phyloP scores from a whole-genome alignment of 2,113 vertebrate genomes.

The Poecilia latipinna region DNA sequence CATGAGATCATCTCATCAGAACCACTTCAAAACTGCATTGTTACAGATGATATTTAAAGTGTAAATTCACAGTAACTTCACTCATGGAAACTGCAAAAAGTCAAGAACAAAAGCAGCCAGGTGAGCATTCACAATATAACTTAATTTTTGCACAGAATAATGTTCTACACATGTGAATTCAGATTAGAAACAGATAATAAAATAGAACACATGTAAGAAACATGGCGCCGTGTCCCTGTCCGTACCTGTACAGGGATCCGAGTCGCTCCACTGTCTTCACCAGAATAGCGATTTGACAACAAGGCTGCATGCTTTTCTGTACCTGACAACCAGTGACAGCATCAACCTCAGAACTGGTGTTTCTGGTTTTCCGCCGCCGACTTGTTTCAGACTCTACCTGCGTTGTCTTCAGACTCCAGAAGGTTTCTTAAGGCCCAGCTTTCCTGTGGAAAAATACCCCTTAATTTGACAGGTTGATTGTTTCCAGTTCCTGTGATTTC shows the following conservation, averaged over 20 bases:
- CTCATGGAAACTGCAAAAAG: neutral
- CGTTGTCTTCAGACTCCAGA: neutral
- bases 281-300: neutral
- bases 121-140: neutral
- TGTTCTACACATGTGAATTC: neutral
- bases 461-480: neutral
- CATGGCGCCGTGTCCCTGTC: neutral
- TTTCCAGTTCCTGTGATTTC: neutral
- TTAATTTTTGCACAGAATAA: neutral
- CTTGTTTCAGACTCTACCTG: neutral
- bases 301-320: neutral
- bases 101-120: neutral
- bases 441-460: neutral
- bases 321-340: neutral
- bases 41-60: conserved; percentile 1
- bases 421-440: neutral
- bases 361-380: conserved; percentile 41
- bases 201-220: neutral
- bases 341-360: conserved; percentile 50
- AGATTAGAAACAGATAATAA: neutral
- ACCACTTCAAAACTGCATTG: neutral
- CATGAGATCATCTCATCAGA: neutral
- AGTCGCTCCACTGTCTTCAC: neutral
- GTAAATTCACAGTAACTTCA: neutral
- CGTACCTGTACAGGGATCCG: conserved; percentile 37